Evolutionary conservation across 2,888 invertebrate species (phyloP), one percentile per base, ranked within the genome.

Genomic region (Zhuqinia jingwanae): DNA sequence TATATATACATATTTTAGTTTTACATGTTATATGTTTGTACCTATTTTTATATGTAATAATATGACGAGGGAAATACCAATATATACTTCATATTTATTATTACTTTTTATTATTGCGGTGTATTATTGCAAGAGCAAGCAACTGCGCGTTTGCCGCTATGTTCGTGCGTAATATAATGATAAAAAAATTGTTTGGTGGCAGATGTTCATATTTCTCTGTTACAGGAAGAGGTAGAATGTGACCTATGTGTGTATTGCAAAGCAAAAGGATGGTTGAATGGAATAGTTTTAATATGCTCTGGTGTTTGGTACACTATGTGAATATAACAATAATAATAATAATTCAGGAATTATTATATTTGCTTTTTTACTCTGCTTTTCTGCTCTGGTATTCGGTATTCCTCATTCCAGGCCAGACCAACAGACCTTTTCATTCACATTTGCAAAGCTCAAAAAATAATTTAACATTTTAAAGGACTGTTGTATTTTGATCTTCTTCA

Each of bases 91-190:
- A 73, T 68, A 68, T 53, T 73, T 70, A 20, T 30, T 50, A 79
- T 68, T 53, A 80, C 65, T 79, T 81, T 56, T 81, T 81, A 81
- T 81, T 56, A 73, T 58, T 73, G 81, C 20, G 73, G 81, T 73
- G 36, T 47, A 81, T 45, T 70, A 70, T 70, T 68, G 68, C 68
- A 42, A n/a, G n/a, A n/a, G n/a, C n/a, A 58, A 42, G 30, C 25
- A 58, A 47, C 50, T 36, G 30, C 63, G 25, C 8, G 36, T 36
- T n/a, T 50, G 68, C 56, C 80, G 70, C 56, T 70, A 68, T 70
- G 70, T 70, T 45, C 20, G 47, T 73, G 65, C 65, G 68, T 53
- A 80, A 58, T 56, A 73, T 6, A 6, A 36, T 53, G 36, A 53
- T 79, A 77, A 36, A 63, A 68, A 60, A 22, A 45, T 30, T 53